Evolutionary conservation across 2,888 invertebrate species (phyloP).

Genomic region (Palloptera scutellata): DNA sequence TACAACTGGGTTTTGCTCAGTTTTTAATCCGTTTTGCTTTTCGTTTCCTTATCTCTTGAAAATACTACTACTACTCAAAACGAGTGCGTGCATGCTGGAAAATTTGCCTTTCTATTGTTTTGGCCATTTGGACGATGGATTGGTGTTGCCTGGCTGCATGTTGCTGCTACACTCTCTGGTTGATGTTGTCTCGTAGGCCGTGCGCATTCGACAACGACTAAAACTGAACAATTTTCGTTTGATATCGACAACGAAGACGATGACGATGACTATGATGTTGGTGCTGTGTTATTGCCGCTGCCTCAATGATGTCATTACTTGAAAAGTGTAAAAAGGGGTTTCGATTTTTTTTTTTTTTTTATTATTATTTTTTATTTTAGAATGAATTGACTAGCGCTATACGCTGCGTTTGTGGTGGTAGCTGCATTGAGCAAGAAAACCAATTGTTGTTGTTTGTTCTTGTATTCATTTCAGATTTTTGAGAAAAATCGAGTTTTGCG

Average conservation of each 20-base stretch:
- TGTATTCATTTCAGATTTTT: no score
- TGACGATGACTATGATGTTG: neutral
- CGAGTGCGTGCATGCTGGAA: neutral
- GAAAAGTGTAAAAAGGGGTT: conserved; percentile 7
- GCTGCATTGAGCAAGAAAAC: neutral
- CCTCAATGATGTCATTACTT: conserved; percentile 52
- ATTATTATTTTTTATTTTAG: neutral
- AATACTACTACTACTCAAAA: neutral
- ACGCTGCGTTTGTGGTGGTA: no score
- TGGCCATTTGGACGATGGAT: neutral
- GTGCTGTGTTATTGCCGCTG: conserved; percentile 19
- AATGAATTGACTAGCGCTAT: conserved; percentile 8
- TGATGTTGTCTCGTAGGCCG: conserved; percentile 42
- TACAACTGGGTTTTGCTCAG: no score
- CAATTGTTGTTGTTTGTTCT: neutral
- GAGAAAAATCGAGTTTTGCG: no score
- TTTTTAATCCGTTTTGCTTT: no score
- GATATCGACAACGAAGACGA: no score
- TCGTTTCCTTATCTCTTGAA: no score
- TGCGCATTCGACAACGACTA: conserved; percentile 51
- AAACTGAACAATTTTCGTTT: conserved; percentile 31
- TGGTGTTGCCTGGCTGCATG: conserved; percentile 10
- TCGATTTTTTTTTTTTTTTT: neutral
- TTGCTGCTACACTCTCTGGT: neutral
- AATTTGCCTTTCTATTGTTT: neutral